Evolutionary conservation across 2,797 vertebrate genomes (phyloP).

Genomic region (Tenualosa ilisha): DNA sequence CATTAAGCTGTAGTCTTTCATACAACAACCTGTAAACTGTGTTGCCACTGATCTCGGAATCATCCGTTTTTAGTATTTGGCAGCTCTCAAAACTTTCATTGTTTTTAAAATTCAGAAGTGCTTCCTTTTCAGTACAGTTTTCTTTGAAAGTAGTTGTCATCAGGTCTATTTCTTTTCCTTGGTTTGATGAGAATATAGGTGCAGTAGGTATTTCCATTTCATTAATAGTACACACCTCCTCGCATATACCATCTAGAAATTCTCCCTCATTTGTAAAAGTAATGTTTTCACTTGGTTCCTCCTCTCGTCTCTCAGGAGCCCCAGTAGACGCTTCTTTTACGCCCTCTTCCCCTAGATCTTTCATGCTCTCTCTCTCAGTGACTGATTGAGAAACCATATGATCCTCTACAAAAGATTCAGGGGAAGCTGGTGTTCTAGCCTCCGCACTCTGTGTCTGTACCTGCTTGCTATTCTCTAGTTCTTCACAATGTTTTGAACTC

Average conservation of each 20-base stretch:
- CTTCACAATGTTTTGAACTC: background rate
- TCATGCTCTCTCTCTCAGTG: background rate
- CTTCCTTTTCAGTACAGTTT: background rate
- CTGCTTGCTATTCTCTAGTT: background rate
- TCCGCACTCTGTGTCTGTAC: background rate
- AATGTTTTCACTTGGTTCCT: background rate
- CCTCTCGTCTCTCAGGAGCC: background rate
- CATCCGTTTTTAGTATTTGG: constrained; percentile 33
- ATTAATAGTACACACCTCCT: background rate
- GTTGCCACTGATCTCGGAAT: constrained; percentile 36
- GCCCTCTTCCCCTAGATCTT: background rate
- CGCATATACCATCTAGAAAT: background rate
- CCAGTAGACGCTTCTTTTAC: background rate
- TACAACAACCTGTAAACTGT: constrained; percentile 48
- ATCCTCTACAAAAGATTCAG: background rate
- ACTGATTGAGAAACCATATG: background rate
- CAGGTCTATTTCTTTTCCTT: background rate
- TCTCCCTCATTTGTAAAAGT: background rate
- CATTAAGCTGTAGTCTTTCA: constrained; percentile 53
- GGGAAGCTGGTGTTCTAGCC: background rate
- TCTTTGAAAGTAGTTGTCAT: background rate
- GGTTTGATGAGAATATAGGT: background rate
- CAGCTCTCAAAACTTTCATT: constrained; percentile 32
- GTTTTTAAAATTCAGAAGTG: constrained; percentile 20
- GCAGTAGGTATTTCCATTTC: background rate